Conservation (phyloP, 2,888 invertebrate species). For the Lasioglossum figueresi region DNA sequence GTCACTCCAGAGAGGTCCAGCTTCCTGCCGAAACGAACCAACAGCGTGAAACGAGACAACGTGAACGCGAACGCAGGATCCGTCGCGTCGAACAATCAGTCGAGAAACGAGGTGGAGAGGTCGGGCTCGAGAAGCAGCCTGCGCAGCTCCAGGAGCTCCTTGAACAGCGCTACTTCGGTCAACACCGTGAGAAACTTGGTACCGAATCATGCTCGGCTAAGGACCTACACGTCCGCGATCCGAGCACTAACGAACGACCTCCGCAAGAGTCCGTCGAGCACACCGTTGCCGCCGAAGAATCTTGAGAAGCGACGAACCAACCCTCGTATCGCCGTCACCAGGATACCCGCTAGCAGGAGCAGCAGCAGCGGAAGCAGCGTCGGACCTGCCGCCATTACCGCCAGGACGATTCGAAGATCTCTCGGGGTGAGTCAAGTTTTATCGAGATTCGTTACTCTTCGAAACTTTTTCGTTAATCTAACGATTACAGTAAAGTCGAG, state of each 20-base stretch:
- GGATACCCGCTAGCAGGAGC: constrained; percentile 86
- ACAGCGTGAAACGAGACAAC: constrained; percentile 68
- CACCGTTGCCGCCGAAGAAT: constrained; percentile 62
- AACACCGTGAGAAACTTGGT: constrained; percentile 91
- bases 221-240: constrained; percentile 85
- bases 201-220: constrained; percentile 84
- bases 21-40: constrained; percentile 79
- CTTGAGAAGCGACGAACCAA: constrained; percentile 78
- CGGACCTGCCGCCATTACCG: constrained; percentile 82
- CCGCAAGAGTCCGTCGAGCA: constrained; percentile 72
- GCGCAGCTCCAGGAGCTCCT: constrained; percentile 92
- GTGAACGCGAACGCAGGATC: constrained; percentile 28
- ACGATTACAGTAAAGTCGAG: too few relatives aligned
- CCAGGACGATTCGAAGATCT: constrained; percentile 74
- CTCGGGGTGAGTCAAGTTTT: constrained; percentile 39
- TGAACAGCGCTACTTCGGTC: constrained; percentile 92
- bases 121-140: constrained; percentile 92
- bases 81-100: neutral
- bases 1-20: constrained; percentile 73
- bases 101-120: constrained; percentile 88
- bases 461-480: too few relatives aligned
- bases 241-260: constrained; percentile 83
- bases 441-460: too few relatives aligned
- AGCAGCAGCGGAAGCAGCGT: constrained; percentile 87
- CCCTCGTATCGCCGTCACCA: constrained; percentile 75